Evolutionary conservation across 2,888 invertebrate genomes (phyloP).

Genomic region (Cepaea hortensis): DNA sequence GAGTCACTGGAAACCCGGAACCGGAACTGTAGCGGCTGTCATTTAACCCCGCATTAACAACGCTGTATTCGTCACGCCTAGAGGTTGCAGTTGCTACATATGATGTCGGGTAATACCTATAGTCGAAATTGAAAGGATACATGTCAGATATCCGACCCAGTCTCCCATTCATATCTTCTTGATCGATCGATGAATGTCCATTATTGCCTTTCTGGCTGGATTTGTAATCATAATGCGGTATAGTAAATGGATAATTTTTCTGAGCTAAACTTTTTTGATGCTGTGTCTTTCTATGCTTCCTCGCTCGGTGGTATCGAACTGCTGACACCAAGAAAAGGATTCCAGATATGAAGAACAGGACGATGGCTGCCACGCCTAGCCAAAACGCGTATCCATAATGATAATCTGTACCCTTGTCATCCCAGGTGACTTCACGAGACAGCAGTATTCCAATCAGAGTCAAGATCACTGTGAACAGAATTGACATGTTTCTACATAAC

Average conservation of each 20-base stretch:
- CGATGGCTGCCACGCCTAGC: slow-evolving; percentile 4
- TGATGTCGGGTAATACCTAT: neutral
- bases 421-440: neutral
- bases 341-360: neutral
- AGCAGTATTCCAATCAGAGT: neutral
- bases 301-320: neutral
- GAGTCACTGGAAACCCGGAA: neutral
- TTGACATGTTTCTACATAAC: too few relatives aligned
- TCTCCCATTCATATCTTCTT: neutral
- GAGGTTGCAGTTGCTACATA: too few relatives aligned
- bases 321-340: neutral
- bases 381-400: slow-evolving; percentile 10
- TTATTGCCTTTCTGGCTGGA: neutral
- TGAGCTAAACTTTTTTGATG: neutral
- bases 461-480: neutral
- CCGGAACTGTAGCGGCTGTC: neutral
- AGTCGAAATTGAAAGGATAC: neutral
- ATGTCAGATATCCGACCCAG: neutral
- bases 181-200: neutral
- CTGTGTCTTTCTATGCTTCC: neutral
- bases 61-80: neutral
- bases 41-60: neutral
- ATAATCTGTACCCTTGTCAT: neutral
- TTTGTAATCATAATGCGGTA: neutral
- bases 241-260: neutral